Evolutionary conservation across 2,113 vertebrate species (phyloP), one percentile per base, ranked within the genome.

Genomic region (Gobio gobio): DNA sequence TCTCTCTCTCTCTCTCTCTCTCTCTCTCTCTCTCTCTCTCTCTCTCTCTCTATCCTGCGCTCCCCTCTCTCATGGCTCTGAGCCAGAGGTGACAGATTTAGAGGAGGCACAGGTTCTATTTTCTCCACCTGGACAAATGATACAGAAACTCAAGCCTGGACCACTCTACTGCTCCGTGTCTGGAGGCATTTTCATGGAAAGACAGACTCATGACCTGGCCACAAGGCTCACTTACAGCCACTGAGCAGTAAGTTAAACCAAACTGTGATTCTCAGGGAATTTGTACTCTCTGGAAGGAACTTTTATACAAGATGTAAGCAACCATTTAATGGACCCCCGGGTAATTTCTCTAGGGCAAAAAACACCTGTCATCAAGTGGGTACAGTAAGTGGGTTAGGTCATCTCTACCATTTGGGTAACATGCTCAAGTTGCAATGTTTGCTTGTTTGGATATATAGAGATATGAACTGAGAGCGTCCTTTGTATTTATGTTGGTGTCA

Each of bases 111-210:
- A 40, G 81, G 26, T 83, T 83, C 81, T 83, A 74, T 83, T 83
- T 83, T 83, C 81, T 83, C 81, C 81, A 83, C 66, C 78, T 86
- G 84, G 68, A 74, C 63, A 81, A 85, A 63, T 36, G 68, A 86
- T 68, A 59, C 70, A 33, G 84, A 81, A 86, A 85, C 43, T 33
- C 64, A 51, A 85, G 54, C 24, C 66, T 72, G 24, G 78, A 80
- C 72, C 51, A 58, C 58, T 63, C 36, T 10, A 5, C 33, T 47
- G 36, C 49, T 73, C 6, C 26, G 9, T 26, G 68, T 73, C 12
- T 20, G 9, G 29, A 82, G 63, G 20, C 64, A 24, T 47, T 73
- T 73, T 43, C 43, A 14, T 14, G 40, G 70, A 47, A 45, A 73
- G 66, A 26, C 54, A 83, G 59, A 47, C 45, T 73, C 18, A 10